phyloP scores from a whole-genome alignment of 2,797 vertebrate genomes.

The Salarias fasciatus region DNA sequence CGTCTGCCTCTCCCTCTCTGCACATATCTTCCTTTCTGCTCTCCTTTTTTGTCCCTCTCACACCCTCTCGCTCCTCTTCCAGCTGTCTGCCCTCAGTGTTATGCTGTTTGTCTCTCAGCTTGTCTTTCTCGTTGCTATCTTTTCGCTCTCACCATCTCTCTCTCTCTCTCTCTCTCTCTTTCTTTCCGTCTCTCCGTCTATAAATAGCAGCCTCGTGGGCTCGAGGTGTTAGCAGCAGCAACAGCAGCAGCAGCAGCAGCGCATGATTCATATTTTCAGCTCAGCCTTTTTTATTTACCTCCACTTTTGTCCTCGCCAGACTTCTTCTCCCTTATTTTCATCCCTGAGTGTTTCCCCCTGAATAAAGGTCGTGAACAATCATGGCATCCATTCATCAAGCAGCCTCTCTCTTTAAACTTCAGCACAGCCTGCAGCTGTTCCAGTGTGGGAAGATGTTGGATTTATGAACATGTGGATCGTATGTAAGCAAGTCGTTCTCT shows the following conservation, averaged over 20 bases:
- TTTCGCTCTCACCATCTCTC: slow-evolving; percentile 9
- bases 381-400: slow-evolving; percentile 47
- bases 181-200: slow-evolving; percentile 49
- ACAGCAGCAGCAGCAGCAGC: slow-evolving; percentile 33
- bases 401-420: slow-evolving; percentile 29
- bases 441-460: not conserved
- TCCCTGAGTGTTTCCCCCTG: slow-evolving; percentile 11
- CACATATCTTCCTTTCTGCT: slow-evolving; percentile 6
- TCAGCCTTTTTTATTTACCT: slow-evolving; percentile 53
- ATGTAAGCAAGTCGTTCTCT: not conserved
- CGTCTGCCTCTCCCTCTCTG: slow-evolving; percentile 12
- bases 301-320: slow-evolving; percentile 4
- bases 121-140: slow-evolving; percentile 32
- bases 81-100: slow-evolving; percentile 32
- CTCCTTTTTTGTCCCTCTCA: slow-evolving; percentile 32
- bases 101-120: slow-evolving; percentile 44
- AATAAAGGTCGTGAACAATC: slow-evolving; percentile 38
- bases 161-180: not conserved
- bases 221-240: slow-evolving; percentile 61
- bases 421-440: slow-evolving; percentile 10
- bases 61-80: slow-evolving; percentile 23
- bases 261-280: slow-evolving; percentile 60
- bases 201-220: slow-evolving; percentile 71
- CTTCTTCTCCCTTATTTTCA: slow-evolving; percentile 28
- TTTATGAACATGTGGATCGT: slow-evolving; percentile 6